Evolutionary conservation across 1,140 invertebrate genomes (phyloP), one percentile per base, ranked within the genome.

Genomic region (Euwallacea similis): DNA sequence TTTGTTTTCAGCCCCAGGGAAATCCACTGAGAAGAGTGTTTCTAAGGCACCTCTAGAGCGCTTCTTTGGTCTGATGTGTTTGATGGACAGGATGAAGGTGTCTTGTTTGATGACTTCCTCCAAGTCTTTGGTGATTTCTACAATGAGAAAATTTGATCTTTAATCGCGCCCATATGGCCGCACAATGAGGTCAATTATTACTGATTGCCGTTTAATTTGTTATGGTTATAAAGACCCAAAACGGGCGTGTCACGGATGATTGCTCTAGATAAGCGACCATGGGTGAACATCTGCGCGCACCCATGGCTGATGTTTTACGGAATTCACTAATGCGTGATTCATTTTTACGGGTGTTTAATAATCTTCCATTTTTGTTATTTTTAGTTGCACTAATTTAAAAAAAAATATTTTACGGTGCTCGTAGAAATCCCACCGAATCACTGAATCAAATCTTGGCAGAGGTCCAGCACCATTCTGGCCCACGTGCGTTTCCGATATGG

Each of bases 21-120:
- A 90, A 71, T 89, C 88, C 2, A 89, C 83, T 16, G 87, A 85
- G 42, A 91, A 84, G 0, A 92, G 80, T 0, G 87, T 88, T 73
- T 91, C 89, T 42, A 86, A 78, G 0, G 81, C 79, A 21, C 80
- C 81, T 53, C 82, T 81, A 21, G 82, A 76, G 66, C 86, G 85
- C 70, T 85, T 86, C 43, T 83, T 85, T 0, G 83, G 83, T 75
- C 86, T 86, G 54, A 89, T 84, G 76, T 90, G 87, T 71, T 83
- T 85, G n/a, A 89, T 79, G 6, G 82, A 84, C 44, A 91, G 82
- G 1, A 88, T 84, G 41, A 90, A 87, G 72, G 87, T 82, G 74
- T 88, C 84, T 54, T 87, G 83, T 69, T 85, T 81, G 66, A 89
- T 83, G 3, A 82, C 85, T 68, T 86, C 83, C 74, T 87, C 84